Evolutionary conservation across 2,888 invertebrate genomes (phyloP).

Genomic region (Diplazon laetatorius): DNA sequence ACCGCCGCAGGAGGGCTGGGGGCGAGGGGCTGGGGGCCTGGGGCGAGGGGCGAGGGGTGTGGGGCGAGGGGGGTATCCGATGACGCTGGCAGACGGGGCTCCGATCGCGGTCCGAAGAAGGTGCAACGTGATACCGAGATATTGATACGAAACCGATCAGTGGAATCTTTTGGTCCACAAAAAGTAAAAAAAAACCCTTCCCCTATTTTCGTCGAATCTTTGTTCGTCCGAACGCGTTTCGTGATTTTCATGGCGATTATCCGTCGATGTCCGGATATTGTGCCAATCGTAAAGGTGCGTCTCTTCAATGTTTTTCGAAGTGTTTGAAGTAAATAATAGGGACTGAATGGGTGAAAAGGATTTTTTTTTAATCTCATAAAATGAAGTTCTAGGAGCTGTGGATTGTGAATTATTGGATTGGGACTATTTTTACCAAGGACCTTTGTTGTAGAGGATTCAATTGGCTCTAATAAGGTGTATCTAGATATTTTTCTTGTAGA

Average conservation of each 20-base stretch:
- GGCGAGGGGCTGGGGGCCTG: not conserved
- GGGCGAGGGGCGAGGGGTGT: not conserved
- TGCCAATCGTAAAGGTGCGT: too few relatives aligned
- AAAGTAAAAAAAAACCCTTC: too few relatives aligned
- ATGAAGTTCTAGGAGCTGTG: too few relatives aligned
- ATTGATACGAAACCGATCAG: constrained; percentile 44
- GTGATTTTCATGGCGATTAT: not conserved
- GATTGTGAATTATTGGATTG: too few relatives aligned
- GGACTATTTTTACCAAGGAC: too few relatives aligned
- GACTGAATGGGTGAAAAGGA: too few relatives aligned
- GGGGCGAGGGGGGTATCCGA: constrained; percentile 5
- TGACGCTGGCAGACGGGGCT: constrained; percentile 21
- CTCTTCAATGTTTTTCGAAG: too few relatives aligned
- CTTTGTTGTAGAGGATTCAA: too few relatives aligned
- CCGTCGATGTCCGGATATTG: constrained; percentile 22
- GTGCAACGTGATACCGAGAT: not conserved
- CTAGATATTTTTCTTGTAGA: too few relatives aligned
- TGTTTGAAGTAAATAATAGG: too few relatives aligned
- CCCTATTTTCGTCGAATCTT: not conserved
- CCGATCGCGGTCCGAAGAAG: not conserved
- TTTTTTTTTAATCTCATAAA: too few relatives aligned
- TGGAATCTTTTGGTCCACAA: constrained; percentile 26
- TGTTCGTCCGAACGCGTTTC: not conserved
- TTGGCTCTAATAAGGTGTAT: too few relatives aligned
- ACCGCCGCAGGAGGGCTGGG: constrained; percentile 3